phyloP scores from a whole-genome alignment of 37 sponge, comb jelly and placozoan species.

The Spongilla lacustris region DNA sequence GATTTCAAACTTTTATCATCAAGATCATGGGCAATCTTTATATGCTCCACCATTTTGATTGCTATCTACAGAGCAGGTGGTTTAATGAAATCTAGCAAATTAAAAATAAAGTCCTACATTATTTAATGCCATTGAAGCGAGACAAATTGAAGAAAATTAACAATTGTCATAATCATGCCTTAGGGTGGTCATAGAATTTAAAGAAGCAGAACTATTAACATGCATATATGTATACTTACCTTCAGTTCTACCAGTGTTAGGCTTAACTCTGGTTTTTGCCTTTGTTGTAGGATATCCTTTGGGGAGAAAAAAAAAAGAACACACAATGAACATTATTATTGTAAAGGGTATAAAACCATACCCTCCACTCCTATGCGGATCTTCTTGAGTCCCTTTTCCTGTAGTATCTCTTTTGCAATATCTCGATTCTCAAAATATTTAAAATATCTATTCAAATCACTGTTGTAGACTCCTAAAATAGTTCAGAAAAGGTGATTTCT shows the following conservation, averaged over 20 bases:
- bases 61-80: too few species aligned
- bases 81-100: too few species aligned
- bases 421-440: slow-evolving; percentile 97
- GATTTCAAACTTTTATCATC: too few species aligned
- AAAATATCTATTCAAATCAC: slow-evolving; percentile 82
- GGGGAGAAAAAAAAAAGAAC: background rate
- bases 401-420: slow-evolving; percentile 88
- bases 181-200: too few species aligned
- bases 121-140: too few species aligned
- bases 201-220: too few species aligned
- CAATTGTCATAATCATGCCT: too few species aligned
- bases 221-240: slow-evolving; percentile 16
- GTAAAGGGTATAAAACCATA: slow-evolving; percentile 7
- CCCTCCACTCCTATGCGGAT: slow-evolving; percentile 97
- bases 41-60: too few species aligned
- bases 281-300: slow-evolving; percentile 94
- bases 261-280: slow-evolving; percentile 83
- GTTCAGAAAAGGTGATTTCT: too few species aligned
- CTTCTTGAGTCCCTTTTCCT: slow-evolving; percentile 94
- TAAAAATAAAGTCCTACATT: too few species aligned
- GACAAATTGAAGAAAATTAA: too few species aligned
- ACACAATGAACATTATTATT: background rate
- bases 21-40: too few species aligned
- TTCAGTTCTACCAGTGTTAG: slow-evolving; percentile 77
- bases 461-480: slow-evolving; percentile 64